These are phyloP conservation scores for Pseudomugil tenellus DNA, from an alignment of 2,797 vertebrate species.

Conservation along the genomic window DNA sequence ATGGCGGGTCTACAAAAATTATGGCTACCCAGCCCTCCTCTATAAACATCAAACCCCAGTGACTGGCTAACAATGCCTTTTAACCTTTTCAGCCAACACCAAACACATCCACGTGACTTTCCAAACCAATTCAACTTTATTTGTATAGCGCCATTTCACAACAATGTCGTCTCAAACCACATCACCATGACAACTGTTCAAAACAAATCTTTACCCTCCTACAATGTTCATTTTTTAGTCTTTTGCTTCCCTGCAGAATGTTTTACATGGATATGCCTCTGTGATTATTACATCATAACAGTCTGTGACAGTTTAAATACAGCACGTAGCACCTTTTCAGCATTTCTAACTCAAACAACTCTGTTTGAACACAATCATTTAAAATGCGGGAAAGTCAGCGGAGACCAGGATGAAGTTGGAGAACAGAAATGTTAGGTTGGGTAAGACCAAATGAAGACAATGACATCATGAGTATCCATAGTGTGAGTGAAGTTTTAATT, in stretches of 20 bases:
- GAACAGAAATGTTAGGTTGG: neutral
- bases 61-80: too few species aligned
- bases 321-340: neutral
- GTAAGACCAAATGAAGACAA: slow-evolving; percentile 19
- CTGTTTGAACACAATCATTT: neutral
- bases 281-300: slow-evolving; percentile 31
- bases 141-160: too few species aligned
- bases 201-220: too few species aligned
- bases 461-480: slow-evolving; percentile 4
- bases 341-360: neutral
- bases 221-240: neutral
- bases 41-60: too few species aligned
- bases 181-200: too few species aligned
- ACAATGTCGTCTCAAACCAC: too few species aligned
- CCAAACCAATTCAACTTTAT: too few species aligned
- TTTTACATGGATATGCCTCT: neutral
- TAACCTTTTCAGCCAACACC: too few species aligned
- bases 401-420: neutral
- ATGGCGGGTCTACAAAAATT: too few species aligned
- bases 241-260: slow-evolving; percentile 12
- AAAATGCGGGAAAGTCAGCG: slow-evolving; percentile 7
- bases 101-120: too few species aligned
- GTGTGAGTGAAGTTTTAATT: slow-evolving; percentile 14
- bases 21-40: too few species aligned
- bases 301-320: neutral